Evolutionary conservation across 2,113 vertebrate species (phyloP), one percentile per base, ranked within the genome.

Genomic region (Chloebia gouldiae): DNA sequence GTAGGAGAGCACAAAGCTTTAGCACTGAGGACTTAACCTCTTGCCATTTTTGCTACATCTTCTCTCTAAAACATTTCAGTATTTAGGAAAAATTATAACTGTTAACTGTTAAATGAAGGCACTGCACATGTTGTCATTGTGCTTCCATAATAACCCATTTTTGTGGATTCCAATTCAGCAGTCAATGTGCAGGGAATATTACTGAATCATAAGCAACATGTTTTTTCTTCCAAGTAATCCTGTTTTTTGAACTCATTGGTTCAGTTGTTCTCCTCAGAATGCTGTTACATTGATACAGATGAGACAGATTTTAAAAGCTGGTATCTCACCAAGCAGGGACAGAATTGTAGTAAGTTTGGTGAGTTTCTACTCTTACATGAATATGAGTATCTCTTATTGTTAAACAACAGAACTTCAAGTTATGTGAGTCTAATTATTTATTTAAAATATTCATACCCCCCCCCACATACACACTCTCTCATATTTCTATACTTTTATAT

Each of bases 11-110:
- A 24, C 2, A 27, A 30, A 51, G 1, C 4, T 63, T 83, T 92
- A 73, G 3, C 24, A 44, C 13, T 33, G 35, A 22, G 6, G 5
- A 61, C 53, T 78, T 83, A 35, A 27, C 81, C 4, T 51, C 14
- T 70, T 71, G 10, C 7, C 20, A 33, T 44, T 13, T 81, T 51
- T 61, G 6, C 22, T 47, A 15, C 16, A 53, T 27, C 9, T 30
- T 87, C 28, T 73, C 20, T 47, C 42, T 63, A 63, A 95, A 95
- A 95, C 15, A 42, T 28, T 81, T 81, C 13, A 70, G 10, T 66
- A 73, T 78, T 75, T 78, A 60, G 14, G 10, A 60, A 89, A 45
- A 81, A 54, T 18, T 40, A 12, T 24, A 61, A 53, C 5, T 56
- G 10, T 16, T 24, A 61, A 53, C 5, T 56, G 10, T 16, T 85